Evolutionary conservation across 2,888 invertebrate species (phyloP), one percentile per base, ranked within the genome.

Genomic region (Rotaria macrura): DNA sequence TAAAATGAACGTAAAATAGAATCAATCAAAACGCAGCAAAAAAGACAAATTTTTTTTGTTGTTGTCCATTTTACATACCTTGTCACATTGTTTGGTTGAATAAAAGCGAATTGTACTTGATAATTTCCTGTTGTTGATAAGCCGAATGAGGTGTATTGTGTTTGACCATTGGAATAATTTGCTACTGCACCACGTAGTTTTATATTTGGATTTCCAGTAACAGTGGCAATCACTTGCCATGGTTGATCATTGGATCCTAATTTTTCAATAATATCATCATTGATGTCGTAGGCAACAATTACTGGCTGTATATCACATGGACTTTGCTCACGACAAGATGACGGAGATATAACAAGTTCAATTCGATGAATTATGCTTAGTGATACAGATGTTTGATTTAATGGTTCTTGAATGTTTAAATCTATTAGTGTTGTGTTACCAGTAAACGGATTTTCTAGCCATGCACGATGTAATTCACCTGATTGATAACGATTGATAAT

Each of bases 261-360:
- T 79, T 25, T 79, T 20, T 79, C 12, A 7, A 79, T 79, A 2
- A 79, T 9, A 12, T 79, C 34, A 9, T 43, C 79, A 4, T 25
- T 0, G 25, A 0, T 0, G 54, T 86, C 86, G 25, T 79, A 52
- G 7, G 74, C 84, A 40, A 74, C 49, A 3, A 86, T 2, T 43
- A 40, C 55, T 84, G 86, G 86, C 38, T 86, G 86, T 47, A 54
- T 38, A 54, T 34, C 29, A 79, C 86, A 86, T 38, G 86, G 86
- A 74, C 55, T 54, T 57, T 84, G 84, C 57, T 79, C 83, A 40
- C 86, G 52, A 43, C 86, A 86, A 43, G n/a, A 43, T n/a, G 74
- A n/a, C 20, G 86, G 84, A 5, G 54, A n/a, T 74, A 47, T 84
- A 17, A 84, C 34, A 9, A 86, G 34, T 74, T 25, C 55, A 12